Percentiles rank a stretch among this genome's conserved stretches.
Conservation (phyloP, 2,797 vertebrate genomes). For the Cynopterus sphinx region DNA sequence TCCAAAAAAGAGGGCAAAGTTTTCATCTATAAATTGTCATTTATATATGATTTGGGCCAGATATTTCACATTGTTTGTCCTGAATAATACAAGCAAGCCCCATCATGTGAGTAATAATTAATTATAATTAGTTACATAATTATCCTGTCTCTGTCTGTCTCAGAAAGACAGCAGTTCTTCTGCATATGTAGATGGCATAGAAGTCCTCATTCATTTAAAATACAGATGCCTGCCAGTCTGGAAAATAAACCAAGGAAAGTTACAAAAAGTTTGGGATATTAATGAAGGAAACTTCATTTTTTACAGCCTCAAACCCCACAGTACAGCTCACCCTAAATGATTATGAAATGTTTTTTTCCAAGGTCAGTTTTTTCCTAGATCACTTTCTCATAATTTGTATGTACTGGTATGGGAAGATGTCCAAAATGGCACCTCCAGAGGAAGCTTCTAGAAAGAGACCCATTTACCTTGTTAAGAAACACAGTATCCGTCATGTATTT, state of each 20-base stretch:
- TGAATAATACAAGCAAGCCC: background rate
- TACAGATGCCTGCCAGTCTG: background rate
- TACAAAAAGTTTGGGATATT: background rate
- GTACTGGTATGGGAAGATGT: background rate
- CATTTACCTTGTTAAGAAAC: background rate
- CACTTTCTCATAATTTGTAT: background rate
- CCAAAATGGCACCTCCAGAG: background rate
- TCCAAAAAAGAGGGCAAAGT: background rate
- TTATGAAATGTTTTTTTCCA: background rate
- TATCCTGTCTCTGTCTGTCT: background rate
- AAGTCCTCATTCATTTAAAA: conserved; percentile 5
- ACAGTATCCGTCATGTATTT: background rate
- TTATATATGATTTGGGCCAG: background rate
- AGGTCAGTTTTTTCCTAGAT: background rate
- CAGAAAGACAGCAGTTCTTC: background rate
- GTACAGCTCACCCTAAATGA: background rate
- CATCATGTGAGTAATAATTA: background rate
- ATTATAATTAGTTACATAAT: no score
- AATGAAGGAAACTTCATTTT: background rate
- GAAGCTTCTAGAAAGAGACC: background rate
- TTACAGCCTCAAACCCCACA: background rate
- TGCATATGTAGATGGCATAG: background rate
- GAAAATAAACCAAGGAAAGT: background rate
- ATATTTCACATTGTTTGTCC: background rate
- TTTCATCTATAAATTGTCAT: background rate